These are phyloP conservation scores for Prinia subflava DNA, from an alignment of 2,113 vertebrate species.

Conservation along the genomic window DNA sequence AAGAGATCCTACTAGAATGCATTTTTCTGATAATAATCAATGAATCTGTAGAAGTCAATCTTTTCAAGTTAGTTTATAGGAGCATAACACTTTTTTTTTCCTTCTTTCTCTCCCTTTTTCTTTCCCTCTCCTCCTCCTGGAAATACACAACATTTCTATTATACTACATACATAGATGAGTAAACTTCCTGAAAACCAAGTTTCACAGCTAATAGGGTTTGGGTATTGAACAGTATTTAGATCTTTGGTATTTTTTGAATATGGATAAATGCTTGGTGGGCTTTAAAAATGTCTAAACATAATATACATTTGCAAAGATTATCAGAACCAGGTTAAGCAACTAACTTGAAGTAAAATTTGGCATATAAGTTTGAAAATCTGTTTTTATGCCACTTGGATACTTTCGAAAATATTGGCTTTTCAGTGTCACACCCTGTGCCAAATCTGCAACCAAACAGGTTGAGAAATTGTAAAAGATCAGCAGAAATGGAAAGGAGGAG, in stretches of 20 bases:
- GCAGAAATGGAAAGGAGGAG: not conserved
- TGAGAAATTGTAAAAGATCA: not conserved
- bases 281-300: not conserved
- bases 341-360: not conserved
- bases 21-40: not conserved
- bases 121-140: not conserved
- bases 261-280: not conserved
- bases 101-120: not conserved
- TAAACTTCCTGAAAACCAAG: not conserved
- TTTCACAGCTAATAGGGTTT: not conserved
- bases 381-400: not conserved
- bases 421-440: not conserved
- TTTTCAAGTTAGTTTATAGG: not conserved
- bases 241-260: not conserved
- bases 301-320: not conserved
- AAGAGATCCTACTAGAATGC: not conserved
- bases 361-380: not conserved
- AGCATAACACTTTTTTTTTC: not conserved
- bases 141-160: not conserved
- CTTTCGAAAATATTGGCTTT: not conserved
- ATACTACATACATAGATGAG: not conserved
- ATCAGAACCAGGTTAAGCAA: not conserved
- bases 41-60: not conserved
- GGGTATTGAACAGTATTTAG: not conserved
- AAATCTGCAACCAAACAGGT: not conserved